phyloP scores from a whole-genome alignment of 2,888 invertebrate genomes.

The Amblyjoppa proteus region DNA sequence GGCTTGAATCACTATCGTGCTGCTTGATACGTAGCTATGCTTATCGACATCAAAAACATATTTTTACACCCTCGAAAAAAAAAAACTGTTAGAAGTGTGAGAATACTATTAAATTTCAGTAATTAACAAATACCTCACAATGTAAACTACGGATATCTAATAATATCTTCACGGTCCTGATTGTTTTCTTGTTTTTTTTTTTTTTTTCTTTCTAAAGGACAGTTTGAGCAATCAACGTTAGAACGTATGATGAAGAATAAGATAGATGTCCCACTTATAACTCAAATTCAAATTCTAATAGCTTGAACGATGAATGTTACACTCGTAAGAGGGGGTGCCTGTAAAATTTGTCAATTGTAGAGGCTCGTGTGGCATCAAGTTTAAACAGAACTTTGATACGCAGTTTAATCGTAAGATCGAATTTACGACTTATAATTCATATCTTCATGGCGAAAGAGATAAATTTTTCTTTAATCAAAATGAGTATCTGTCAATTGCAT shows the following conservation, averaged over 20 bases:
- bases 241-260: slow-evolving; percentile 16
- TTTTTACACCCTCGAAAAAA: not conserved
- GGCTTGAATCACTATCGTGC: slow-evolving; percentile 19
- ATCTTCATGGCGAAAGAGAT: not conserved
- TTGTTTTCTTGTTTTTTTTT: slow-evolving; percentile 22
- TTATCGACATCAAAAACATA: not conserved
- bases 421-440: not conserved
- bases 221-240: slow-evolving; percentile 59
- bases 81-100: not conserved
- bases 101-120: not conserved
- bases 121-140: not conserved
- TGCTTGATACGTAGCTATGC: not conserved
- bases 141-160: not conserved
- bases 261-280: not conserved
- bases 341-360: not conserved
- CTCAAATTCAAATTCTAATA: not conserved
- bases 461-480: not conserved
- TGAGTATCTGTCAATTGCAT: not conserved
- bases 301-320: not conserved
- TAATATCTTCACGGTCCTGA: not conserved
- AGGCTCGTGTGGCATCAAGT: not conserved
- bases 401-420: not conserved
- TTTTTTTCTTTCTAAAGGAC: not conserved
- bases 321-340: not conserved
- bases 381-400: no score